Conservation (phyloP, 2,113 vertebrate species). For the Geothlypis trichas region DNA sequence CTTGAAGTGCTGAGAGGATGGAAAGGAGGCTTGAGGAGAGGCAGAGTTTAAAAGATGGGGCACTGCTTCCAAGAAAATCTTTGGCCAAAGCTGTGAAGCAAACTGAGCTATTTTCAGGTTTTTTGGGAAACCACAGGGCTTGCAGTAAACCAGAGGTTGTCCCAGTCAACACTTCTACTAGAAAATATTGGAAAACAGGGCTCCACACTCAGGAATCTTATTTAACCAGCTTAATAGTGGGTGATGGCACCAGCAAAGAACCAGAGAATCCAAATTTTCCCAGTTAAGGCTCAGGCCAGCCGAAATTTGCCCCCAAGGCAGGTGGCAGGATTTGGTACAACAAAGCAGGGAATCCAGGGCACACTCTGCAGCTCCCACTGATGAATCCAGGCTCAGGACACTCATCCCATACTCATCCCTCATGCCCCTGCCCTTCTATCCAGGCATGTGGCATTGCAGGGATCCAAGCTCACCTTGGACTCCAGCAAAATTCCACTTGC, state of each 20-base stretch:
- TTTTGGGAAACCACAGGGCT: not conserved
- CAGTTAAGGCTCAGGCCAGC: not conserved
- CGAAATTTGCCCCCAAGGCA: not conserved
- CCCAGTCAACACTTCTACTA: not conserved
- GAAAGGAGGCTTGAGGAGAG: not conserved
- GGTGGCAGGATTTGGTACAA: accelerated
- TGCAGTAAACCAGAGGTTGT: not conserved
- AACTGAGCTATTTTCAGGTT: not conserved
- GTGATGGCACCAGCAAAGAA: not conserved
- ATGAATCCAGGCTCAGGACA: not conserved
- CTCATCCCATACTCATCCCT: accelerated
- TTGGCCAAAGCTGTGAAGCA: not conserved
- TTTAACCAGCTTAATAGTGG: not conserved
- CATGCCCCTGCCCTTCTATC: not conserved
- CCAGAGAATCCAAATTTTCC: not conserved
- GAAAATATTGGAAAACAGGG: not conserved
- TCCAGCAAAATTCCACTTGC: not conserved
- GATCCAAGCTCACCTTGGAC: accelerated
- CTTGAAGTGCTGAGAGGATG: not conserved
- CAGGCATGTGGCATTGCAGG: accelerated
- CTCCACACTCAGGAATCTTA: accelerated
- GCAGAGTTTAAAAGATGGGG: not conserved
- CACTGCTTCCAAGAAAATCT: not conserved
- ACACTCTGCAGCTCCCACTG: accelerated
- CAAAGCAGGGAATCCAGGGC: not conserved